Evolutionary conservation across 2,888 invertebrate species (phyloP), one percentile per base, ranked within the genome.

Genomic region (Arenicola marina): DNA sequence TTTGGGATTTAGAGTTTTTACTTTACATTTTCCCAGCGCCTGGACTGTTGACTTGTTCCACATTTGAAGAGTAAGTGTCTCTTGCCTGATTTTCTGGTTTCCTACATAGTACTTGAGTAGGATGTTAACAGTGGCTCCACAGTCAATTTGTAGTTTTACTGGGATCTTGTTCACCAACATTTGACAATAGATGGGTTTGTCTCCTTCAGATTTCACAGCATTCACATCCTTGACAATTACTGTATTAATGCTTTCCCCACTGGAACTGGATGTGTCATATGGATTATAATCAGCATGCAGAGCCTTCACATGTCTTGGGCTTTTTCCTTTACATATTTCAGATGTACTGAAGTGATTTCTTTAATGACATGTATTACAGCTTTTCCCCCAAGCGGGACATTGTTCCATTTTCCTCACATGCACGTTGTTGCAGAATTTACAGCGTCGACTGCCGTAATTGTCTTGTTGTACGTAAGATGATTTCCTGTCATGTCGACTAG

Each of bases 141-240:
- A 62, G 38, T 62, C 62, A 18, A 62, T 59, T 43, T 62, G 59
- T 7, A 62, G 31, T 43, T 61, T 62, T 7, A 61, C 38, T 4
- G 3, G 28, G 45, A 38, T 34, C 21, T 38, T 33, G 55, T 55
- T 29, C 4, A 57, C 4, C 11, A 24, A 4, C 57, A 48, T 48
- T 11, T n/a, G 11, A 24, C 48, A 48, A 24, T 48, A 48, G 48
- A 48, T 24, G 24, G 48, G 15, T 11, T 24, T 11, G 26, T 24
- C 26, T n/a, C 24, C 48, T n/a, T 11, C 15, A 24, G 48, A 48
- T 24, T n/a, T n/a, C 7, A 48, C 7, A 11, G 48, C 24, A 24
- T 48, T 11, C 7, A 48, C 7, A 7, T 24, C 48, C 7, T 28
- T 7, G 28, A 4, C 24, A 38, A 38, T 46, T 21, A 26, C 57